Evolutionary conservation across 1,140 invertebrate genomes (phyloP), one percentile per base, ranked within the genome.

Genomic region (Alviniconcha marisindica): DNA sequence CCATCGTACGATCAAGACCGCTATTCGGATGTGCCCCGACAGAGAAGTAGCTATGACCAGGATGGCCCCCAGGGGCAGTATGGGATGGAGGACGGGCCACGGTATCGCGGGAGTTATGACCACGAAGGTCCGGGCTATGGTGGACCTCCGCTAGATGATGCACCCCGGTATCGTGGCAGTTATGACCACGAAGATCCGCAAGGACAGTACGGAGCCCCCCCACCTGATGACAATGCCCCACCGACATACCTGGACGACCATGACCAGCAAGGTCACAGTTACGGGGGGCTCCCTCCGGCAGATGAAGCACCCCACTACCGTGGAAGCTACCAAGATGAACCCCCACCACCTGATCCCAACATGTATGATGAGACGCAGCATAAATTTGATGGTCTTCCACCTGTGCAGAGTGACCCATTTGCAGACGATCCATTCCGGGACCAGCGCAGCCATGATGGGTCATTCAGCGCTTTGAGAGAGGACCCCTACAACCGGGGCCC

Each of bases 401-500:
- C 87, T 31, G 87, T 90, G 28, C 88, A 86, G 71, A 79, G 83
- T 85, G 89, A 89, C 84, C 84, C 90, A 87, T 85, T 92, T 92
- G 91, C 89, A 33, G 89, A 91, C 82, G 90, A 91, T 77, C 91
- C 91, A 14, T 91, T 90, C 84, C 84, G 86, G 83, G 86, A 86
- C 44, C 81, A 87, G 82, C 71, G 87, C 82, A 87, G 85, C 77
- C 69, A 83, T 21, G 54, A 81, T 74, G 69, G 77, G 66, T 36
- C 76, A 44, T 63, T 66, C 71, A 36, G 63, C 82, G 56, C 60
- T 56, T 74, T 85, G 79, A 44, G 85, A 86, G 73, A 83, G 38
- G 84, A 83, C 21, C 82, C 81, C 91, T 96, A 96, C 92, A 94
- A 95, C 82, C 94, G 96, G 85, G 95, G 96, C 84, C 95, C 95